Base-by-base conservation (phyloP, 2,888 invertebrate species). In the Cerceris rybyensis region DNA sequence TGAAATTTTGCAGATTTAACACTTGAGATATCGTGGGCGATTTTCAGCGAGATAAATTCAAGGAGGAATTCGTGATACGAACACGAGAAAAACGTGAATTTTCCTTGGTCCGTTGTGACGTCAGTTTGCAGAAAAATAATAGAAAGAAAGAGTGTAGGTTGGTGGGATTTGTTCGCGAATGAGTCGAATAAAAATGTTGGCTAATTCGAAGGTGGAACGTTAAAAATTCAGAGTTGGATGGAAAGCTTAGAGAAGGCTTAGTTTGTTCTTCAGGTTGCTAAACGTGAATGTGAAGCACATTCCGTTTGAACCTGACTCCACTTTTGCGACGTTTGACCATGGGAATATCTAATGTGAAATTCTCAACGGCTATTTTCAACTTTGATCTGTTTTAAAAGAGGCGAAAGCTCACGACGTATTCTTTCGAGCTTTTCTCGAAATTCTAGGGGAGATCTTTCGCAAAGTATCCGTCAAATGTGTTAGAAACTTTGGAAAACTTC, bases 181-280 rank as follows among this genome's bases (percentile, higher is more conserved):
- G 43, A 49, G 17, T 13, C 28, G 28, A 63, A 58, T 42, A 39
- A 17, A 55, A 43, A 57, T 57, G n/a, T 42, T 13, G 14, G 65
- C 60, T 69, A 66, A 71, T 43, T 69, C 58, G 64, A 61, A 68
- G 55, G 46, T 13, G 41, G 46, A 59, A 49, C 52, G 71, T 61
- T 72, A 72, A 68, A 76, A 61, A n/a, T 72, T 46, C 46, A 11
- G 14, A 8, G 17, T n/a, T 57, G 9, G 0, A 42, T 28, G 49
- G 59, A 13, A 39, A 58, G 11, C 46, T 55, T 50, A 11, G 50
- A 14, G 7, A 54, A 39, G 43, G 52, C 55, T 54, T 58, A 6
- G 43, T 66, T 71, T 71, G 66, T 71, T n/a, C 50, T 7, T 43
- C 43, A 46, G 43, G 50, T 60, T 55, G 50, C 41, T 42, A 28